A percentile compares a stretch with the other conserved stretches of the same genome.
phyloP scores from a whole-genome alignment of 1,140 invertebrate genomes.

The Gryon sp. region DNA sequence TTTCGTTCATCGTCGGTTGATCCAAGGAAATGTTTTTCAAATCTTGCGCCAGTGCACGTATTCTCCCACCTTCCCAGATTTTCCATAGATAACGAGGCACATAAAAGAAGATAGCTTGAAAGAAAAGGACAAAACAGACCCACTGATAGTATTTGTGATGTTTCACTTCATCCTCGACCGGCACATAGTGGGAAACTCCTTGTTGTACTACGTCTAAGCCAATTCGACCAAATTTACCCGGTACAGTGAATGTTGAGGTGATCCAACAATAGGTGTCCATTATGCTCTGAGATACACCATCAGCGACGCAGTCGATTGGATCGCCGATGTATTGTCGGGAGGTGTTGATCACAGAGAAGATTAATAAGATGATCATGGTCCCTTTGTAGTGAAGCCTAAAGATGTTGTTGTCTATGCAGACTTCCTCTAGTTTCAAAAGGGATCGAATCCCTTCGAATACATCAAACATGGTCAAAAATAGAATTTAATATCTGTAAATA shows the following conservation, averaged over 20 bases:
- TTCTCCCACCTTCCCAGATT: slow-evolving; percentile 88
- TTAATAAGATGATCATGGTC: slow-evolving; percentile 93
- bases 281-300: slow-evolving; percentile 89
- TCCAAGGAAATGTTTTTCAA: slow-evolving; percentile 90
- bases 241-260: slow-evolving; percentile 94
- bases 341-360: slow-evolving; percentile 94
- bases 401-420: slow-evolving; percentile 96
- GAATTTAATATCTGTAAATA: no score
- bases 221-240: slow-evolving; percentile 84
- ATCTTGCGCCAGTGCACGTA: slow-evolving; percentile 82
- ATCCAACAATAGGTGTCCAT: slow-evolving; percentile 99
- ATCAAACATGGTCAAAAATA: slow-evolving; percentile 87
- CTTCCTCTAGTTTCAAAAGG: slow-evolving; percentile 92
- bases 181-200: slow-evolving; percentile 85
- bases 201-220: slow-evolving; percentile 87
- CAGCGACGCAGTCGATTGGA: slow-evolving; percentile 95
- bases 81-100: slow-evolving; percentile 94
- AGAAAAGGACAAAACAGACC: slow-evolving; percentile 95
- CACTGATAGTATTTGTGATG: slow-evolving; percentile 98
- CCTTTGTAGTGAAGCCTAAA: slow-evolving; percentile 96
- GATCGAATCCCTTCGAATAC: slow-evolving; percentile 94
- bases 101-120: slow-evolving; percentile 96
- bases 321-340: slow-evolving; percentile 96
- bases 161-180: slow-evolving; percentile 87
- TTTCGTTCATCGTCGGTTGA: slow-evolving; percentile 87